Base-by-base conservation (phyloP, 1,140 invertebrate genomes). In the Macrobrachium rosenbergii region DNA sequence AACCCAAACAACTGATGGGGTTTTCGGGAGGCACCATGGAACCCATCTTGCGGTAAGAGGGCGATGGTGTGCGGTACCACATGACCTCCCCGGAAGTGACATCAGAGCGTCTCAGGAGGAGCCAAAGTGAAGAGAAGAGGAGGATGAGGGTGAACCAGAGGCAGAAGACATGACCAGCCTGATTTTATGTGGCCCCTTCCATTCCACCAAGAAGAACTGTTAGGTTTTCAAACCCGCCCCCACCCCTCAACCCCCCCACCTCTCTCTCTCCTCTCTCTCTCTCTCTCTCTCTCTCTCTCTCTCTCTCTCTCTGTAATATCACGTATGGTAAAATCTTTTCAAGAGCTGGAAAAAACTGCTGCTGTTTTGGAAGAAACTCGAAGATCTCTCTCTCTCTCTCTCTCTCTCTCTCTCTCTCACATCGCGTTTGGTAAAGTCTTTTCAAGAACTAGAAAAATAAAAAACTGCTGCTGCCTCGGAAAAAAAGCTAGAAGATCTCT, bases 21-120 rank as follows among this genome's bases (percentile, higher is more conserved):
- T 52, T 52, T 52, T 52, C 7, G 21, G 17, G 21, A 2, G 21
- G 21, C 67, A 14, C 21, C 21, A 28, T 72, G 67, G 67, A 37
- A 72, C 21, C 23, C 77, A 80, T 80, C 77, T 63, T 80, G 77
- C 59, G 77, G 77, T 43, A 63, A 37, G 28, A 63, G 77, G 77
- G 59, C 77, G 63, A 80, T 60, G 52, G 52, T 28, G 60, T 80
- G 77, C 77, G 77, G 77, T 80, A 80, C 77, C 60, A 80, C 77
- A 17, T 80, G 77, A 80, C 77, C 77, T 80, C 77, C 59, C 77
- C 77, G 77, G 77, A 80, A 80, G 77, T 80, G 77, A 80, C 77
- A 80, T 80, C 77, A 80, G 21, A 43, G 19, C 76, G 76, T 78
- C 45, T 60, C 16, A 21, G 64, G 17, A 28, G 64, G 17, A 28